phyloP scores from a whole-genome alignment of 2,113 vertebrate species.

The Zosterops japonicus region DNA sequence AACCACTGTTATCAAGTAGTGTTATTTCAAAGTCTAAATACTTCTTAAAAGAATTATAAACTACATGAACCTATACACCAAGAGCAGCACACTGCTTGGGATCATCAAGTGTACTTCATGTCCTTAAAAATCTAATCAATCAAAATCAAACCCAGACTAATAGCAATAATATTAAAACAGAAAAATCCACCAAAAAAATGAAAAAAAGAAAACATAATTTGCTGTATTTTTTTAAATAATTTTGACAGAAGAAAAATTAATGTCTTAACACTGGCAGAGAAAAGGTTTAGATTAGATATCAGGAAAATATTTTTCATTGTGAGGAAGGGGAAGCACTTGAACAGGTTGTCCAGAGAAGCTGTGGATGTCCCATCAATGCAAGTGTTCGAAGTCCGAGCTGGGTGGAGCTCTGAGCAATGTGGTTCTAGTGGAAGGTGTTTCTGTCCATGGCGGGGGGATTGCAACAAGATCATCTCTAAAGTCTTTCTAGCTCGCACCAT shows the following conservation, averaged over 20 bases:
- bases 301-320: neutral
- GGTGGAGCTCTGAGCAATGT: neutral
- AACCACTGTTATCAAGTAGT: neutral
- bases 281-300: neutral
- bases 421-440: neutral
- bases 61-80: neutral
- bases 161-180: neutral
- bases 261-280: neutral
- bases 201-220: fast-evolving
- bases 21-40: neutral
- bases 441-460: no score
- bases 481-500: no score
- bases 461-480: neutral
- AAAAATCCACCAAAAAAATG: neutral
- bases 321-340: neutral
- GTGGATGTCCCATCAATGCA: neutral
- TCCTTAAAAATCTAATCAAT: neutral
- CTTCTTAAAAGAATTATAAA: neutral
- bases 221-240: neutral
- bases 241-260: neutral
- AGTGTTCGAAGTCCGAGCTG: neutral
- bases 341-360: neutral
- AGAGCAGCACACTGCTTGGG: neutral
- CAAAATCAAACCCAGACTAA: neutral
- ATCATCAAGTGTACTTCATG: neutral